These are phyloP conservation scores for Rhynchopsitta pachyrhyncha DNA, from an alignment of 2,113 vertebrate genomes.

Conservation along the genomic window DNA sequence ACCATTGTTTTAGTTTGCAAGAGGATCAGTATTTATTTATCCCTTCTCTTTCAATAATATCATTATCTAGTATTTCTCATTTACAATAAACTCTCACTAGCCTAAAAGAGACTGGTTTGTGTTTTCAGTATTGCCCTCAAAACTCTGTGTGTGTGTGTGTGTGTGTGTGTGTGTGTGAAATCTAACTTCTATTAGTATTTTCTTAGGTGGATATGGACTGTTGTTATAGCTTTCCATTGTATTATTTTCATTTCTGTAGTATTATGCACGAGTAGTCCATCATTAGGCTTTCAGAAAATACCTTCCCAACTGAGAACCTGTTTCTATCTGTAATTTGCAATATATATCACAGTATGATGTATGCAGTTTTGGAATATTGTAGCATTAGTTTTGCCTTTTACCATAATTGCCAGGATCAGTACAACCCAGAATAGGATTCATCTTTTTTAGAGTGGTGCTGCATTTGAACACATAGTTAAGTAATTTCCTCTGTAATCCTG, in stretches of 20 bases:
- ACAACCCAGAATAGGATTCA: neutral
- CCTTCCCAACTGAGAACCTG: neutral
- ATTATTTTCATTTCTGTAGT: neutral
- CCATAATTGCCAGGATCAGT: conserved; percentile 22
- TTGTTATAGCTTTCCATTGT: neutral
- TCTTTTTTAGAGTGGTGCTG: conserved; percentile 4
- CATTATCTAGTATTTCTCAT: neutral
- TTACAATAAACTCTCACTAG: neutral
- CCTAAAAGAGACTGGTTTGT: neutral
- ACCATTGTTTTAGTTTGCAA: neutral
- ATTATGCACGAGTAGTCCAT: neutral
- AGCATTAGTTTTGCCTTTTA: conserved; percentile 1
- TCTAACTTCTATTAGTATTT: neutral
- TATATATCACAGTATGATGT: conserved; percentile 9
- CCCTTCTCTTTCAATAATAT: neutral
- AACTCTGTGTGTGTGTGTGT: neutral
- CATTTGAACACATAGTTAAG: conserved; percentile 34
- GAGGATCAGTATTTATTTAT: neutral
- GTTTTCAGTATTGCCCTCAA: neutral
- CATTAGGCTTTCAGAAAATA: neutral
- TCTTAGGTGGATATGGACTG: neutral
- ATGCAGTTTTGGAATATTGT: neutral
- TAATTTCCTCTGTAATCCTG: conserved; percentile 33
- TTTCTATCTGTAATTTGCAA: conserved; percentile 23
- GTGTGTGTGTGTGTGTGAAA: neutral